phyloP scores from a whole-genome alignment of 2,888 invertebrate species.

The Venustoraphidia nigricollis region DNA sequence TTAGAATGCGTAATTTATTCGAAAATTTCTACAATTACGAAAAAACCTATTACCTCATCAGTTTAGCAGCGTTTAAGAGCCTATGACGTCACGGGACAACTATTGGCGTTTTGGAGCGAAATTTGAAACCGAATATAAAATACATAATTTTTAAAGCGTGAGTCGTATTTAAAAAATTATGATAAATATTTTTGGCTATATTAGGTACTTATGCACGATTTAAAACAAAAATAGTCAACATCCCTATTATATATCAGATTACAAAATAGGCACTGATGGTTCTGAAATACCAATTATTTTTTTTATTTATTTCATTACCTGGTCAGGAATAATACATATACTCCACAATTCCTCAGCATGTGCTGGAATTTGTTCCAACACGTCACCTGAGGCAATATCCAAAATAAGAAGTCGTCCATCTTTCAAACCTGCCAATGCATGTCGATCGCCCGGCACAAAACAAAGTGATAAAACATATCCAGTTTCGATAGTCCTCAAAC shows the following conservation, averaged over 20 bases:
- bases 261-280: constrained; percentile 4
- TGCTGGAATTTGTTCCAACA: constrained; percentile 70
- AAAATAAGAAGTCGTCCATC: constrained; percentile 68
- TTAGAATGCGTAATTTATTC: too few relatives aligned
- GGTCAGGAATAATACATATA: constrained; percentile 63
- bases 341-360: constrained; percentile 70
- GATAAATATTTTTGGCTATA: too few relatives aligned
- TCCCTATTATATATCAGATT: not conserved
- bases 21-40: too few relatives aligned
- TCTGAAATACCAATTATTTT: constrained; percentile 4
- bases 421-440: constrained; percentile 76
- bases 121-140: too few relatives aligned
- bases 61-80: too few relatives aligned
- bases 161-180: too few relatives aligned
- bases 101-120: too few relatives aligned
- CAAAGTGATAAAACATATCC: constrained; percentile 55
- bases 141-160: too few relatives aligned
- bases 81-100: too few relatives aligned
- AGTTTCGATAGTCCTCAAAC: constrained; percentile 49
- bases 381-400: constrained; percentile 66
- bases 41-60: too few relatives aligned
- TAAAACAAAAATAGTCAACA: too few relatives aligned
- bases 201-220: too few relatives aligned
- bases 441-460: constrained; percentile 84
- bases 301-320: constrained; percentile 32